Base-by-base conservation (phyloP, 2,113 vertebrate genomes). In the Scartelaos histophorus region DNA sequence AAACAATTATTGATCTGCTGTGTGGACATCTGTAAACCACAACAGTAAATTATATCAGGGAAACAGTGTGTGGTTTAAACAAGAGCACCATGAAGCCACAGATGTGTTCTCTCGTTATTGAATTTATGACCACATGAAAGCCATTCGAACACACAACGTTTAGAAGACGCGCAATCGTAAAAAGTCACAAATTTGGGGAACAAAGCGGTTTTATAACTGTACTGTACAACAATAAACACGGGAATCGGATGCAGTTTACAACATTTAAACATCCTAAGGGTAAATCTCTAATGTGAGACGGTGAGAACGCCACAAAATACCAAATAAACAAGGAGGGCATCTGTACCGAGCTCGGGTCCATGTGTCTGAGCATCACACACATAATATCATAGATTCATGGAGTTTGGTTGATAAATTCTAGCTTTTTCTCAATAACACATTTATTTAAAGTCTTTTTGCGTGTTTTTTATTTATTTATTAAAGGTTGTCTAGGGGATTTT, bases 61-160 rank as follows among this genome's bases (percentile, higher is more conserved):
- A 7, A 61, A 29, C 5, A 15, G 58, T 29, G 12, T 15, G 25
- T 58, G 11, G 22, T 58, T 58, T 25, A 25, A 58, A 58, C 13
- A 58, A 15, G 57, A 24, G 3, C 12, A 58, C 22, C 58, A 17
- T 25, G 17, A 7, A 17, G 17, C 58, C 58, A 17, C 58, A 61
- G 58, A 61, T 61, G 58, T 61, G 24, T 7, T 2, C 25, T 29
- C 13, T 24, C 29, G 34, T 29, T 7, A 61, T 29, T 61, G 58
- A 25, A 34, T 34, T 29, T 34, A 29, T 58, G 13, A 58, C 58
- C 15, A 61, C 61, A 64, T 64, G 29, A 64, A 64, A 64, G 34
- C 16, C 16, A 38, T 35, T 12, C 19, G 1, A 17, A 29, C 11
- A 34, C 24, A 34, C 21, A 61, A 17, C 19, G 61, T 35, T n/a